These are phyloP conservation scores for Ectropis grisescens DNA, from an alignment of 1,140 invertebrate genomes.

Conservation along the genomic window DNA sequence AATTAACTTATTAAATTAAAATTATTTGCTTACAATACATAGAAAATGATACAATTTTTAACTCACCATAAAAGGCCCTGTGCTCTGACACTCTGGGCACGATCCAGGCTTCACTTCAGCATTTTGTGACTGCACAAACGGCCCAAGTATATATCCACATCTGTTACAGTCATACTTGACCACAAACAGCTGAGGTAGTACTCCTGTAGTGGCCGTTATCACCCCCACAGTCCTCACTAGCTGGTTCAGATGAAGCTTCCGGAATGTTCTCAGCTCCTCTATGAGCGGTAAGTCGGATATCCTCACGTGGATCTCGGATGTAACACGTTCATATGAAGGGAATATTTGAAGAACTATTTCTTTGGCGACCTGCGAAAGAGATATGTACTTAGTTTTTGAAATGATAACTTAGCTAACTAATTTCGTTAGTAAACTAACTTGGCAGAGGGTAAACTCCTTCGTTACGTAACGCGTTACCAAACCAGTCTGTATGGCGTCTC, in stretches of 20 bases:
- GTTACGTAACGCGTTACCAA: too few relatives aligned
- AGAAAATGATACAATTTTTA: too few relatives aligned
- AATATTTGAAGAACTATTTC: slow-evolving; percentile 95
- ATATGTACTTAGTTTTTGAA: too few relatives aligned
- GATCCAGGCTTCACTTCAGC: slow-evolving; percentile 95
- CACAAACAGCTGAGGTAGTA: slow-evolving; percentile 94
- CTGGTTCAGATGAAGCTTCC: slow-evolving; percentile 97
- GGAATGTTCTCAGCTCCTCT: slow-evolving; percentile 95
- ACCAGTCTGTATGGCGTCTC: too few relatives aligned
- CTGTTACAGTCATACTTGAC: slow-evolving; percentile 98
- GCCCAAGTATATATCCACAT: slow-evolving; percentile 95
- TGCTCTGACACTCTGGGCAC: slow-evolving; percentile 98
- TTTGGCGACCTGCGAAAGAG: slow-evolving; percentile 74
- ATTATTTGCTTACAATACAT: too few relatives aligned
- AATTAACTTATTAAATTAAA: too few relatives aligned
- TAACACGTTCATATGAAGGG: slow-evolving; percentile 95
- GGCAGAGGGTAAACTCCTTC: too few relatives aligned
- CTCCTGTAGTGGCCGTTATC: slow-evolving; percentile 95
- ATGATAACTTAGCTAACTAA: too few relatives aligned
- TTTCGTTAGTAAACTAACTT: too few relatives aligned
- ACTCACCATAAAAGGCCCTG: slow-evolving; percentile 93
- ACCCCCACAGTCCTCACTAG: slow-evolving; percentile 93
- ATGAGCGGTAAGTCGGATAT: slow-evolving; percentile 96
- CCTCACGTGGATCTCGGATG: slow-evolving; percentile 92
- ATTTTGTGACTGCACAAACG: slow-evolving; percentile 94